A percentile compares a stretch with the other conserved stretches of the same genome.
Evolutionary conservation across 2,888 invertebrate genomes (phyloP).

Genomic region (Caenorhabditis imperialis): DNA sequence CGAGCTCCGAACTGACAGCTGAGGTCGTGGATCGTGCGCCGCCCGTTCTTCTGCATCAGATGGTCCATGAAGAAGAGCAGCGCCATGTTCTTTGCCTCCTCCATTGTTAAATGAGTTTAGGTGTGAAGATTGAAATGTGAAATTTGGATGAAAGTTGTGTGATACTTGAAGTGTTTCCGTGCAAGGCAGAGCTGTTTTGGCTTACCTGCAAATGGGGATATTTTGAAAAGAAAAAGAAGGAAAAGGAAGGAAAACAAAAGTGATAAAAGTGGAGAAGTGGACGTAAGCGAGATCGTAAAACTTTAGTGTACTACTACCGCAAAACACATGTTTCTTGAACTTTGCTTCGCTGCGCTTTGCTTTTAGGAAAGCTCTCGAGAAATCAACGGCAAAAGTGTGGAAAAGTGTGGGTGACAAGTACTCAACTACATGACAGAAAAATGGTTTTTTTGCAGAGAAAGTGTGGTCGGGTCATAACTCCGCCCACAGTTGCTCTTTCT

Average conservation of each 20-base stretch:
- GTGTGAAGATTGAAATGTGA: no score
- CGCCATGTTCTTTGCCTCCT: conserved; percentile 85
- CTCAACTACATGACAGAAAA: conserved; percentile 32
- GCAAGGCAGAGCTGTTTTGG: conserved; percentile 39
- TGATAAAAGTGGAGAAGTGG: no score
- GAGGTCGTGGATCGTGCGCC: conserved; percentile 83
- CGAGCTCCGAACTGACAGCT: conserved; percentile 99
- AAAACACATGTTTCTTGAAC: conserved; percentile 15
- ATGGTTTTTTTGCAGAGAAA: no score
- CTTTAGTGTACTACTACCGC: no score
- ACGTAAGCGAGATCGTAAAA: no score
- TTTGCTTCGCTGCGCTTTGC: background rate
- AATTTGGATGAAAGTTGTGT: no score
- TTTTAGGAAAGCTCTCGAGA: conserved; percentile 3
- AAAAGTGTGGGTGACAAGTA: conserved; percentile 40
- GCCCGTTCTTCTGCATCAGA: conserved; percentile 87
- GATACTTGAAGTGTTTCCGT: conserved; percentile 21
- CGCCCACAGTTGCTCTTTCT: no score
- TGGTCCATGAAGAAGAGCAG: conserved; percentile 98
- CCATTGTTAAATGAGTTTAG: conserved; percentile 56
- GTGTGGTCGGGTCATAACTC: no score
- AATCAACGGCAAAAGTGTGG: background rate
- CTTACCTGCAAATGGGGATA: conserved; percentile 56
- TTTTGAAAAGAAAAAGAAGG: background rate
- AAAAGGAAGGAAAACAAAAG: background rate